Evolutionary conservation across 2,888 invertebrate genomes (phyloP), one percentile per base, ranked within the genome.

Genomic region (Hirtodrosophila duncani): DNA sequence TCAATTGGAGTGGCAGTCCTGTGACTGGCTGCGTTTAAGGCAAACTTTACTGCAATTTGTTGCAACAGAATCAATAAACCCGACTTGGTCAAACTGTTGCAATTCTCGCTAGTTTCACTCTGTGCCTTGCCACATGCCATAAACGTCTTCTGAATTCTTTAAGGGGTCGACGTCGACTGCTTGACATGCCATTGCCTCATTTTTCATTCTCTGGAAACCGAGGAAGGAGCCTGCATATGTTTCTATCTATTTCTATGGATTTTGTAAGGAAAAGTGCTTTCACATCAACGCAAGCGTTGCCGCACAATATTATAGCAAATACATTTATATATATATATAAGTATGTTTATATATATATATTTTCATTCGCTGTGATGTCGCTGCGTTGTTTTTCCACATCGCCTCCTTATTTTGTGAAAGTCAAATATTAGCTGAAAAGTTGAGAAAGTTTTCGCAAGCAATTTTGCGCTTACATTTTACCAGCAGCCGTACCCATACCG

Each of bases 361-460:
- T 49, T 51, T 33, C 45, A 58, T 67, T 53, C 63, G 52, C 38
- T 53, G 55, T 38, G 30, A 65, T 71, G 65, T 43, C 63, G 57
- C 51, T 53, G 53, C 66, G 72, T 66, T 78, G 63, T 78, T 74
- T 75, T 68, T 81, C 70, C 69, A 72, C 67, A 74, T 74, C 70
- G 66, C 59, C 75, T 81, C 57, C 67, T 74, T 78, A 80, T 82
- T 78, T 72, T 75, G 68, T 63, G 67, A 71, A 81, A 82, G 70
- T 78, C 82, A 83, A 83, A 82, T 82, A 82, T 82, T 82, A 79
- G 83, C 83, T 83, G 79, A 83, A 83, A 83, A 83, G 81, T 82
- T 83, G 77, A 67, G 67, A 82, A 83, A 82, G 71, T 82, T 83
- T 78, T 78, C 78, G 60, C 72, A 75, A 70, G 78, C 82, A 82